Evolutionary conservation across 2,113 vertebrate genomes (phyloP).

Genomic region (Gopherus flavomarginatus): DNA sequence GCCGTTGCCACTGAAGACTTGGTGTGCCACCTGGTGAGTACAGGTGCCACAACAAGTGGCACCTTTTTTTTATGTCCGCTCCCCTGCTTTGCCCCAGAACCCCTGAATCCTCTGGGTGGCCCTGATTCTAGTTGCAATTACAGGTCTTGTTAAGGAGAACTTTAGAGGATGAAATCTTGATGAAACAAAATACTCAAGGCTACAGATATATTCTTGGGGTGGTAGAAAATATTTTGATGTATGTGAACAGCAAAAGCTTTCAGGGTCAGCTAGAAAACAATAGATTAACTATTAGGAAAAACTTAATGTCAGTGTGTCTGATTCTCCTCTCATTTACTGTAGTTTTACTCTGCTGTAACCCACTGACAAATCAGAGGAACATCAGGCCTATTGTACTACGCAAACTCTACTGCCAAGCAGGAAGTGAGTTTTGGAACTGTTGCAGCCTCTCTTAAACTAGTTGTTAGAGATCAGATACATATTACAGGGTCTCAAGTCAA

Average conservation of each 20-base stretch:
- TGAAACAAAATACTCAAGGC: not conserved
- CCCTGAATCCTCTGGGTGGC: no score
- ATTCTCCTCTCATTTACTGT: not conserved
- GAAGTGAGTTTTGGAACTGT: not conserved
- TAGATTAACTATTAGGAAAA: not conserved
- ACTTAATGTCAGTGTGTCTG: not conserved
- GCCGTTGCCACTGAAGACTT: no score
- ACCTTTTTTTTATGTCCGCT: no score
- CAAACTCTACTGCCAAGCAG: not conserved
- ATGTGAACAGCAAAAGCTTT: not conserved
- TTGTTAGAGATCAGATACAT: not conserved
- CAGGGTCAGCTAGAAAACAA: not conserved
- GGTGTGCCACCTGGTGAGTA: no score
- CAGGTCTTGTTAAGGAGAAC: not conserved
- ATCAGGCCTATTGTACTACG: not conserved
- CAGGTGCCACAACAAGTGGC: fast-evolving
- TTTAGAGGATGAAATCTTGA: not conserved
- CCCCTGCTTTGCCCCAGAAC: no score
- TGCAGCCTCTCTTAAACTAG: not conserved
- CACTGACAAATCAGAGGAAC: not conserved
- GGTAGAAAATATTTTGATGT: not conserved
- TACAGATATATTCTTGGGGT: not conserved
- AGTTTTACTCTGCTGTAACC: not conserved
- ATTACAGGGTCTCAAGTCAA: not conserved
- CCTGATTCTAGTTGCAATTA: not conserved